phyloP scores from a whole-genome alignment of 2,888 invertebrate species.

The Eustalomyia histrio region DNA sequence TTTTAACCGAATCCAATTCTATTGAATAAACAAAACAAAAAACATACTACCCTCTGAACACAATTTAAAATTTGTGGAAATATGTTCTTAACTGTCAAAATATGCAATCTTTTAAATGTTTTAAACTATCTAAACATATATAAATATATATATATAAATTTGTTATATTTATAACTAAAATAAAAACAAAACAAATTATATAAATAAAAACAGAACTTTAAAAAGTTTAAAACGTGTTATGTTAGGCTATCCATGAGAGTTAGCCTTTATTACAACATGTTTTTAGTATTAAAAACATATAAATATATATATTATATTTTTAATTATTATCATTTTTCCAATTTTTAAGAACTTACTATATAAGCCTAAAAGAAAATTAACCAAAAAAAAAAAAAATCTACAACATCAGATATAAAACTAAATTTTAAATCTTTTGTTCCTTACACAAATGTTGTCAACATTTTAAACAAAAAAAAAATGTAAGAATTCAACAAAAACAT shows the following conservation, averaged over 20 bases:
- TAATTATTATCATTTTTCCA: constrained; percentile 22
- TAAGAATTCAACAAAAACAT: constrained; percentile 35
- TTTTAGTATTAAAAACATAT: constrained; percentile 63
- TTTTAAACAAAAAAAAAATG: constrained; percentile 23
- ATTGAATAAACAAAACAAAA: neutral
- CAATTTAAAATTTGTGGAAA: neutral
- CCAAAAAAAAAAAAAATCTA: constrained; percentile 33
- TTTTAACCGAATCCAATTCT: constrained; percentile 3
- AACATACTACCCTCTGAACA: neutral
- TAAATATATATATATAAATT: no score
- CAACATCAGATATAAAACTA: constrained; percentile 21
- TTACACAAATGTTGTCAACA: constrained; percentile 48
- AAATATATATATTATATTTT: constrained; percentile 53
- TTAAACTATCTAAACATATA: neutral
- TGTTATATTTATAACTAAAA: neutral
- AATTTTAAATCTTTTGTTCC: constrained; percentile 50
- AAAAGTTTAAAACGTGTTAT: constrained; percentile 77
- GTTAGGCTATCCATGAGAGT: constrained; percentile 76
- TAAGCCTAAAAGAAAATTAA: constrained; percentile 54
- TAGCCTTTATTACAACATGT: constrained; percentile 69
- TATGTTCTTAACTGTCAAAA: neutral
- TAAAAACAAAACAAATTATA: neutral
- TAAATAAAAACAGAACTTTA: constrained; percentile 72
- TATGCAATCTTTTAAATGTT: neutral
- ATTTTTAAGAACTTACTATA: constrained; percentile 59